phyloP scores from a whole-genome alignment of 2,113 vertebrate species.

The Vanacampus margaritifer region DNA sequence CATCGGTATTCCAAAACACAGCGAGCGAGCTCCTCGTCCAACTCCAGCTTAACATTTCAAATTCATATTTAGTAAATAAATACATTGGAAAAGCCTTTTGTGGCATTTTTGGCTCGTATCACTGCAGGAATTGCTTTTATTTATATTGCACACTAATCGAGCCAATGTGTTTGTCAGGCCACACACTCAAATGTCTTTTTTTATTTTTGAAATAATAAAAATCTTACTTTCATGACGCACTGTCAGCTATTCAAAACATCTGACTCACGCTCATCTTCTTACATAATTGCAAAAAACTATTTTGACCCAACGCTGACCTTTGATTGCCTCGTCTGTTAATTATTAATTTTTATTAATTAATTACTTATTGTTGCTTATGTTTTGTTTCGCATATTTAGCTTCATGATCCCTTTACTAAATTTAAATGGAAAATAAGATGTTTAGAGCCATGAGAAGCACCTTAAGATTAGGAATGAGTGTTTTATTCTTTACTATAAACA shows the following conservation, averaged over 20 bases:
- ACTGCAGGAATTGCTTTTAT: conserved; percentile 9
- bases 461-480: too few relatives aligned
- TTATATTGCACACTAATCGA: conserved; percentile 9
- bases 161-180: conserved; percentile 6
- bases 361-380: neutral
- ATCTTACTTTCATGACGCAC: neutral
- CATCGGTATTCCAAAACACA: conserved; percentile 9
- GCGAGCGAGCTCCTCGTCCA: neutral
- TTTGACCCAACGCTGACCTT: neutral
- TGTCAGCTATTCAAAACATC: conserved; percentile 10
- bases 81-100: neutral
- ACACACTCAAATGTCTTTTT: neutral
- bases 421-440: neutral
- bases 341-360: too few relatives aligned
- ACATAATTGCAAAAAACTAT: neutral
- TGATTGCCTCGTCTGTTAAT: too few relatives aligned
- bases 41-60: neutral
- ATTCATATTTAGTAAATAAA: neutral
- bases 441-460: neutral
- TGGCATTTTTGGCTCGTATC: neutral
- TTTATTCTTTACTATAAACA: too few relatives aligned
- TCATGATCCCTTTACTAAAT: neutral
- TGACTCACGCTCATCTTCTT: conserved; percentile 1
- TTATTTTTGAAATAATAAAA: neutral
- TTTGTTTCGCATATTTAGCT: neutral